Conservation (phyloP, 2,797 vertebrate species). For the Sternarchorhynchus goeldii region DNA sequence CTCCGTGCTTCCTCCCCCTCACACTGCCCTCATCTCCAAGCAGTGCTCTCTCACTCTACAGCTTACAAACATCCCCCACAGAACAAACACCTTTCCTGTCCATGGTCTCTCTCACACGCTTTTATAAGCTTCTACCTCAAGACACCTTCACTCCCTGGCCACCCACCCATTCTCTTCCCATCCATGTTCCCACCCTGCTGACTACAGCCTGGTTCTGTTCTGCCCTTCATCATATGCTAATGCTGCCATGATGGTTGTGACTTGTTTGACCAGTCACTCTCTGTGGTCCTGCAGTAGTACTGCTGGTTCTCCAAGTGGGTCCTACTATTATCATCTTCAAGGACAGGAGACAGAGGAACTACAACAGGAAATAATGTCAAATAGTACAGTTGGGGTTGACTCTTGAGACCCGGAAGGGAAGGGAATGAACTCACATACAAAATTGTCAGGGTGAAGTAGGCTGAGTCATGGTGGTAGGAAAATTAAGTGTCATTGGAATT, state of each 20-base stretch:
- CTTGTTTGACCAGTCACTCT: conserved; percentile 21
- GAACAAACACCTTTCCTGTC: conserved; percentile 18
- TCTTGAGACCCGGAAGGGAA: conserved; percentile 21
- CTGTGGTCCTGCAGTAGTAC: conserved; percentile 14
- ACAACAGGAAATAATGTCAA: conserved; percentile 48
- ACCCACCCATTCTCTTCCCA: conserved; percentile 12
- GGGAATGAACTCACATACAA: conserved; percentile 39
- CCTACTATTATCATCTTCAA: conserved; percentile 56
- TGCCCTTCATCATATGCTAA: conserved; percentile 53
- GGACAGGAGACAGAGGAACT: conserved; percentile 53
- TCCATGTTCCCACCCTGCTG: conserved; percentile 4
- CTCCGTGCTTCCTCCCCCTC: conserved; percentile 19
- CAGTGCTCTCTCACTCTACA: conserved; percentile 27
- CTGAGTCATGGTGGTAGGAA: conserved; percentile 45
- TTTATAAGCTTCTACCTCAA: conserved; percentile 31
- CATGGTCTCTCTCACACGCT: conserved; percentile 2
- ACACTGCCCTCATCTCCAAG: conserved; percentile 20
- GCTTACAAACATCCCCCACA: conserved; percentile 13
- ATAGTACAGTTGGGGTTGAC: conserved; percentile 37
- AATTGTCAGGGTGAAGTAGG: conserved; percentile 48
- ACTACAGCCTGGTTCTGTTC: conserved; percentile 38
- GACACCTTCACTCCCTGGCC: background rate
- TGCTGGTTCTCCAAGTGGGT: conserved; percentile 22
- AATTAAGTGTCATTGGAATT: conserved; percentile 57
- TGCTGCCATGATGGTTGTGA: conserved; percentile 48